phyloP scores from a whole-genome alignment of 2,888 invertebrate genomes.

The Cerastoderma edule region DNA sequence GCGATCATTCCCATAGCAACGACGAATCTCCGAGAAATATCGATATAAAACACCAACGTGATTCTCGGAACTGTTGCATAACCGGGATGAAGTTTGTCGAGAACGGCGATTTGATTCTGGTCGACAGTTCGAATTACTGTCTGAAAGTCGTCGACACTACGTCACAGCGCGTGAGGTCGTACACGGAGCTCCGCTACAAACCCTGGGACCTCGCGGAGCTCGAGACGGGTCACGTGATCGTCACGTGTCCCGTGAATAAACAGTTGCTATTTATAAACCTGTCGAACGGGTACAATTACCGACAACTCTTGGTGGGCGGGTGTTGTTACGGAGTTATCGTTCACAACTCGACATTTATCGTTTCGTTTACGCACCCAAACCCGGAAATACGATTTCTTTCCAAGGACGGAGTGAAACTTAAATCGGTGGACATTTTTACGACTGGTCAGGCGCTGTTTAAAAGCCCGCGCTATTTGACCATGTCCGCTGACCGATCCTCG shows the following conservation, averaged over 20 bases:
- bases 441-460: conserved; percentile 18
- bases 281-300: conserved; percentile 10
- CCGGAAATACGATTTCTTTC: conserved; percentile 11
- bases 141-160: conserved; percentile 8
- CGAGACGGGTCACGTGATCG: conserved; percentile 1
- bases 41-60: neutral
- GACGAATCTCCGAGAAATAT: neutral
- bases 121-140: conserved; percentile 17
- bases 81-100: conserved; percentile 16
- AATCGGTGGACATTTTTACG: conserved; percentile 3
- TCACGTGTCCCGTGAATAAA: conserved; percentile 15
- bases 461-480: neutral
- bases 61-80: conserved; percentile 16
- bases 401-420: conserved; percentile 4
- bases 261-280: conserved; percentile 2
- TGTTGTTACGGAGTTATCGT: conserved; percentile 21
- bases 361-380: conserved; percentile 7
- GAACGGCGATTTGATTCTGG: neutral
- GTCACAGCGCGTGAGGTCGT: neutral
- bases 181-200: conserved; percentile 7
- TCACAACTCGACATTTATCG: conserved; percentile 6
- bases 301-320: conserved; percentile 21
- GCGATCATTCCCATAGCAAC: too few species aligned
- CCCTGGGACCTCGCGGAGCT: conserved; percentile 13
- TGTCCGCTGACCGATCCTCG: conserved; percentile 5